Evolutionary conservation across 2,888 invertebrate species (phyloP).

Genomic region (Gymnosoma rotundatum): DNA sequence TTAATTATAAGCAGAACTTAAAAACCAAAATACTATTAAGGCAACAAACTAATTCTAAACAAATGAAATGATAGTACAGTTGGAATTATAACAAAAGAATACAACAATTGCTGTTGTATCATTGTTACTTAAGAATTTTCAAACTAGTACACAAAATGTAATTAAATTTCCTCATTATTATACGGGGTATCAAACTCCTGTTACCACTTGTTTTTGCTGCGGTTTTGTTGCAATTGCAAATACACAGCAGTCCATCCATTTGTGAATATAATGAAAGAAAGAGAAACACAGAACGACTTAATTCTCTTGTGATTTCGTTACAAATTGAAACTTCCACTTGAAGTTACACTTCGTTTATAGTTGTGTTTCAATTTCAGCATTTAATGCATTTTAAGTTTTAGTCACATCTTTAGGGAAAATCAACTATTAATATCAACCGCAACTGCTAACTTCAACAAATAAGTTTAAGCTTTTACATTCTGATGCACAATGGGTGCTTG

Average conservation of each 20-base stretch:
- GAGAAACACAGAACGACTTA: neutral
- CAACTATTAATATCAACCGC: slow-evolving; percentile 46
- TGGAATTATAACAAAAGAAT: slow-evolving; percentile 21
- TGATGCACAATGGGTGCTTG: too few relatives aligned
- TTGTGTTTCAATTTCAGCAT: slow-evolving; percentile 8
- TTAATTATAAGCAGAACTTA: slow-evolving; percentile 59
- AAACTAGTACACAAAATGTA: slow-evolving; percentile 27
- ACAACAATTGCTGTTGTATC: slow-evolving; percentile 14
- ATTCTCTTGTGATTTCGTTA: slow-evolving; percentile 37
- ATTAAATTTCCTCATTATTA: slow-evolving; percentile 39
- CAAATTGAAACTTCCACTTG: slow-evolving; percentile 22
- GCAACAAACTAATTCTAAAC: slow-evolving; percentile 14
- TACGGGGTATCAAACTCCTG: neutral
- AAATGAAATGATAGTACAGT: slow-evolving; percentile 24
- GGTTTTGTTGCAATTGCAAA: neutral
- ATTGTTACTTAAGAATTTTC: neutral
- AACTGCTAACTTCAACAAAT: slow-evolving; percentile 31
- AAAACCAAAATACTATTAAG: slow-evolving; percentile 25
- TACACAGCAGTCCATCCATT: neutral
- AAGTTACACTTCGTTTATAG: slow-evolving; percentile 1
- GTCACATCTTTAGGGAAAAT: slow-evolving; percentile 49
- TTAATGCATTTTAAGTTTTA: slow-evolving; percentile 53
- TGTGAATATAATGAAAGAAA: neutral
- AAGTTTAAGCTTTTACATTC: neutral
- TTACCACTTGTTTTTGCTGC: slow-evolving; percentile 11